Conservation (phyloP, 2,113 vertebrate species). For the Bos indicus region DNA sequence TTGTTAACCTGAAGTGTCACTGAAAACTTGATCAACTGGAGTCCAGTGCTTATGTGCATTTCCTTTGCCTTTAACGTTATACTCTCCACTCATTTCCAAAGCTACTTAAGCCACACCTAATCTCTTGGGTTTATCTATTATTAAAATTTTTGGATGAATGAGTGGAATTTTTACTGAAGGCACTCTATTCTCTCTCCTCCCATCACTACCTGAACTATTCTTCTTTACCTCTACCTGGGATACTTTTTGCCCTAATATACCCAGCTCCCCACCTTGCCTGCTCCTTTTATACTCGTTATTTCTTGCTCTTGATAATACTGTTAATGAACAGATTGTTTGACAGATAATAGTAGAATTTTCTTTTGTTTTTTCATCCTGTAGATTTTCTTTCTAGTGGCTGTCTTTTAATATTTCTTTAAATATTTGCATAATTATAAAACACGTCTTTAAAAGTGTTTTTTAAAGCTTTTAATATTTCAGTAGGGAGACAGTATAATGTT, state of each 20-base stretch:
- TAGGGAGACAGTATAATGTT: neutral
- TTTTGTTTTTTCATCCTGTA: neutral
- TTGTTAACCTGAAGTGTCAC: neutral
- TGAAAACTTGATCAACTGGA: neutral
- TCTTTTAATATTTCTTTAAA: slow-evolving; percentile 30
- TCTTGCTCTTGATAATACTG: neutral
- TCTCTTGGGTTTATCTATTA: neutral
- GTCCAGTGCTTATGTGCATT: neutral
- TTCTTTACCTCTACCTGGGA: neutral
- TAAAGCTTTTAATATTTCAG: neutral
- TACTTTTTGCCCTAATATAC: neutral
- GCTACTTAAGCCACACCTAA: neutral
- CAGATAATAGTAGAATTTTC: neutral
- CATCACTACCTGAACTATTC: neutral
- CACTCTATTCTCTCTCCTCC: neutral
- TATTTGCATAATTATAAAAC: neutral
- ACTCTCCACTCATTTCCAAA: neutral
- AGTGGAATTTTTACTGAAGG: neutral
- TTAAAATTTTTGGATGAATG: neutral
- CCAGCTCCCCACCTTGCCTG: neutral
- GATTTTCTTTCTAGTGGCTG: neutral
- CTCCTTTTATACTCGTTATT: neutral
- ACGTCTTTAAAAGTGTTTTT: neutral
- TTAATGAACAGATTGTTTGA: neutral
- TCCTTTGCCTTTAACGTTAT: neutral